Percentiles rank a stretch among this genome's conserved stretches.
Conservation (phyloP, 2,797 vertebrate species). For the Acipenser transmontanus region DNA sequence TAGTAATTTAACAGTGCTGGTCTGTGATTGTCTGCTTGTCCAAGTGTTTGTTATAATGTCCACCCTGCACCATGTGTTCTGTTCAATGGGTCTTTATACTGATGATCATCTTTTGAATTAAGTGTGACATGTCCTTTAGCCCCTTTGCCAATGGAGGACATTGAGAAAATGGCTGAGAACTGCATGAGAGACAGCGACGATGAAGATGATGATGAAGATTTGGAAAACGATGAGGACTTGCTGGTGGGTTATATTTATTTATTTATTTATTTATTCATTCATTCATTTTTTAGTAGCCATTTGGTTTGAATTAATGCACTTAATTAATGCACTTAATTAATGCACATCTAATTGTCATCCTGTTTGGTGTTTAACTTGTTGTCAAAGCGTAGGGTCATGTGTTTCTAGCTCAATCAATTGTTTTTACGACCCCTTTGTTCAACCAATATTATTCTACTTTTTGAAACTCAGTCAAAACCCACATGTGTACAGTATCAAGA, state of each 20-base stretch:
- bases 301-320: background rate
- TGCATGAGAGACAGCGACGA: conserved; percentile 85
- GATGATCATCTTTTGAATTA: background rate
- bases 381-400: too few species aligned
- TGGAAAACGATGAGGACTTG: conserved; percentile 84
- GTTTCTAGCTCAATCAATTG: too few species aligned
- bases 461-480: background rate
- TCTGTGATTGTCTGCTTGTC: too few species aligned
- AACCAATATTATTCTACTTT: background rate
- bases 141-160: conserved; percentile 90
- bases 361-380: too few species aligned
- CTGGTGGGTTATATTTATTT: conserved; percentile 59
- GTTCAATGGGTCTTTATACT: too few species aligned
- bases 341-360: background rate
- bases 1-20: too few species aligned
- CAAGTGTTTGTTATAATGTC: too few species aligned
- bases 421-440: background rate
- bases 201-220: conserved; percentile 68
- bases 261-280: background rate
- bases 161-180: conserved; percentile 84
- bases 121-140: conserved; percentile 38
- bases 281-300: background rate
- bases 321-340: background rate
- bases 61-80: too few species aligned
- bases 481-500: background rate